Evolutionary conservation across 2,888 invertebrate species (phyloP).

Genomic region (Cylindroiulus punctatus): DNA sequence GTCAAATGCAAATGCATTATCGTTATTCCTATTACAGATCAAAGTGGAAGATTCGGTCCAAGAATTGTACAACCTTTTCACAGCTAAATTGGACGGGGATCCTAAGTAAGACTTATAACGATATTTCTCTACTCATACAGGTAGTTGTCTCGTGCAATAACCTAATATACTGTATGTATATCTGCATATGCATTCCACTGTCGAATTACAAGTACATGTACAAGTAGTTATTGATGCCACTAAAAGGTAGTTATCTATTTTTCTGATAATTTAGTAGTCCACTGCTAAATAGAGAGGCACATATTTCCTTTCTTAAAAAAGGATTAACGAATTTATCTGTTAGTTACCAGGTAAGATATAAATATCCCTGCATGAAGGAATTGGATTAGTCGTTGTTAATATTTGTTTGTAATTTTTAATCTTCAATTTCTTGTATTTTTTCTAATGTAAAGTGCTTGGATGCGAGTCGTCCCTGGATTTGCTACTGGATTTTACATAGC

Average conservation of each 20-base stretch:
- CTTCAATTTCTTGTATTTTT: conserved; percentile 55
- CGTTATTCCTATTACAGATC: conserved; percentile 30
- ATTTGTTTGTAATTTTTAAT: conserved; percentile 29
- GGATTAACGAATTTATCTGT: conserved; percentile 76
- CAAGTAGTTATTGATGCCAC: no score
- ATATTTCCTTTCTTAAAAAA: conserved; percentile 75
- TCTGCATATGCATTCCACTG: background rate
- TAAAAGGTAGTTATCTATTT: background rate
- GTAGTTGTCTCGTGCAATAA: no score
- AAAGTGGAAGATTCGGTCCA: conserved; percentile 49
- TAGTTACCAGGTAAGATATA: conserved; percentile 73
- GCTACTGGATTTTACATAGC: conserved; percentile 96
- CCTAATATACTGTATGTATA: background rate
- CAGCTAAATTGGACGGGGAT: conserved; percentile 1
- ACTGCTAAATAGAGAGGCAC: conserved; percentile 72
- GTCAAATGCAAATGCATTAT: no score
- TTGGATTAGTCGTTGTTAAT: background rate
- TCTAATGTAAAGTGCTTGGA: conserved; percentile 76
- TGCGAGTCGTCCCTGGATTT: conserved; percentile 95
- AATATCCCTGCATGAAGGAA: conserved; percentile 56
- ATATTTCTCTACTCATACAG: no score
- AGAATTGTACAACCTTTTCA: conserved; percentile 48
- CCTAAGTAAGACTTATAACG: conserved; percentile 51
- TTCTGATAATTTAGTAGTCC: conserved; percentile 66
- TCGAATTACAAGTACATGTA: background rate